phyloP scores from a whole-genome alignment of 2,888 invertebrate genomes.

The Carabus problematicus region DNA sequence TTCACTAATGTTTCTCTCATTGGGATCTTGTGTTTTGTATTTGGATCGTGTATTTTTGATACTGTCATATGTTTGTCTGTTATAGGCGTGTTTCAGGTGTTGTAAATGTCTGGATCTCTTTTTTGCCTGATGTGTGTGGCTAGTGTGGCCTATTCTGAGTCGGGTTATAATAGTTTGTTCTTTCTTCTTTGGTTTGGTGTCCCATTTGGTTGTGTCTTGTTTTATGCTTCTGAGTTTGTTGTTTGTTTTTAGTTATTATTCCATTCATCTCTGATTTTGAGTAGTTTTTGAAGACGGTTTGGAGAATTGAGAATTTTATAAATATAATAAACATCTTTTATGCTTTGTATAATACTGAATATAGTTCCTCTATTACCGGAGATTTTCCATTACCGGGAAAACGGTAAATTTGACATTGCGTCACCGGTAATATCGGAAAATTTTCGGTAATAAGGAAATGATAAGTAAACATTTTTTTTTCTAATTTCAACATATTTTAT shows the following conservation, averaged over 20 bases:
- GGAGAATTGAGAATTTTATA: not conserved
- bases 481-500: too few relatives aligned
- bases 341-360: too few relatives aligned
- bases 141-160: slow-evolving; percentile 15
- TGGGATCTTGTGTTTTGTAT: too few relatives aligned
- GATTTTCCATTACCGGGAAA: too few relatives aligned
- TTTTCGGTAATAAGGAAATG: too few relatives aligned
- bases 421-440: too few relatives aligned
- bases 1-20: too few relatives aligned
- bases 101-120: not conserved
- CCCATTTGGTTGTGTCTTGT: not conserved
- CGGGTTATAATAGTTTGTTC: not conserved
- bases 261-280: too few relatives aligned
- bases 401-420: too few relatives aligned
- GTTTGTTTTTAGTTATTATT: too few relatives aligned
- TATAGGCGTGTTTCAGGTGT: not conserved
- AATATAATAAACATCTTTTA: not conserved
- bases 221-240: slow-evolving; percentile 4
- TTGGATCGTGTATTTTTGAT: slow-evolving; percentile 1
- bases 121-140: not conserved
- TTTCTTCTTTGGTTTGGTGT: not conserved
- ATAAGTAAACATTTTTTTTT: too few relatives aligned
- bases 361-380: too few relatives aligned
- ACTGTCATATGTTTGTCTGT: not conserved
- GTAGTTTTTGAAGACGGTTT: not conserved